Base-by-base conservation (phyloP, 2,113 vertebrate genomes). In the Syngnathus floridae region DNA sequence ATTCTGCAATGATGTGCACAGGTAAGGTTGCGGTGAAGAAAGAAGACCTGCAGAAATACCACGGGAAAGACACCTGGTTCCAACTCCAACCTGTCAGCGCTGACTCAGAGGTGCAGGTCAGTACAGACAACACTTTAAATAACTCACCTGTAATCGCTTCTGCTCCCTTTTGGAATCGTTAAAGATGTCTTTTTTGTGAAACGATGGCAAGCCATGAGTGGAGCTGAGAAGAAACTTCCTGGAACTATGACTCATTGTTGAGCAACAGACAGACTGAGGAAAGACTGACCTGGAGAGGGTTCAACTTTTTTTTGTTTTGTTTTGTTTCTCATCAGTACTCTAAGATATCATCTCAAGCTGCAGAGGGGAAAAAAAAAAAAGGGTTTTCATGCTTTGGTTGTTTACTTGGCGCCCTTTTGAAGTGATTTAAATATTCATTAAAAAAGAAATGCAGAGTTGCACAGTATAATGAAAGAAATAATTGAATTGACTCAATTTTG, bases 1-100 rank as follows among this genome's bases (percentile, higher is more conserved):
- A 69, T 45, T 78, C 35, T 55, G 40, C 37, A 22, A 16, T 26
- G 38, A 43, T 80, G 77, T 76, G 64, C 14, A 11, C 66, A 98
- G 95, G 96, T 61, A 98, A 99, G 78, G 97, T 99, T 59, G 95
- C 97, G 4, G 95, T 99, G 74, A 92, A 94, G 90, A 99, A 98
- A 64, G 97, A 99, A 77, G 96, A 99, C 77, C 82, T 99, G 75
- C 96, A 95, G 87, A 97, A 95, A 79, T 98, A 98, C 77, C 95
- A 97, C 21, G 96, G 96, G 77, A 94, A 95, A 91, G 97, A 99
- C 89, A 97, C 95, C 36, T 99, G 97, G 97, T 99, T 99, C 88
- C 97, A 93, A 79, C 90, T 99, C 12, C 96, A 98, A 70, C 94
- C 95, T 2, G 94, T 99, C 79, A 95, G 96, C 13, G 97, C 97